A percentile compares a stretch with the other conserved stretches of the same genome.
phyloP scores from a whole-genome alignment of 2,888 invertebrate genomes.

The Subacronicta megacephala region DNA sequence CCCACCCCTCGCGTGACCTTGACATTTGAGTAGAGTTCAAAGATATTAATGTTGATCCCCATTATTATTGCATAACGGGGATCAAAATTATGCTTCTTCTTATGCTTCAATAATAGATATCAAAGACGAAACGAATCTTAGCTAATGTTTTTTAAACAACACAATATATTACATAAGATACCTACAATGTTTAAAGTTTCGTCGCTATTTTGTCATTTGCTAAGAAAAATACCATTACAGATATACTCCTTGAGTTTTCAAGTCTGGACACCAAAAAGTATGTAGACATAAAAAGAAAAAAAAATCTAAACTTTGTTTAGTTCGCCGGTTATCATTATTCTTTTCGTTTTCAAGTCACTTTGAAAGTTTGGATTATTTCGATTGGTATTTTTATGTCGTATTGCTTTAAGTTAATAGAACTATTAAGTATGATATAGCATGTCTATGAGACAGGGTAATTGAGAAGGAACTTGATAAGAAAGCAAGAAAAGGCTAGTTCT shows the following conservation, averaged over 20 bases:
- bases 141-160: background rate
- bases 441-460: constrained; percentile 13
- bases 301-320: constrained; percentile 15
- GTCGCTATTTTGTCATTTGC: background rate
- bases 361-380: constrained; percentile 31
- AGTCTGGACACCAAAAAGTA: constrained; percentile 3
- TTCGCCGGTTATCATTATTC: constrained; percentile 18
- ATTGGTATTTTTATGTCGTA: constrained; percentile 19
- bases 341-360: constrained; percentile 23
- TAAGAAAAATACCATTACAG: background rate
- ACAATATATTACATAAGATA: background rate
- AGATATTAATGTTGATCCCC: background rate
- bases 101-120: too few species aligned
- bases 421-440: background rate
- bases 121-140: background rate
- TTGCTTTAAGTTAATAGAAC: constrained; percentile 5
- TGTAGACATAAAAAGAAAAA: constrained; percentile 12
- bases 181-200: background rate
- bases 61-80: too few species aligned
- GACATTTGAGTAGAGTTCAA: constrained; percentile 5
- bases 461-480: constrained; percentile 1
- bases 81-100: too few species aligned
- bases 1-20: constrained; percentile 25
- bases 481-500: background rate
- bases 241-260: background rate